Evolutionary conservation across 2,797 vertebrate species (phyloP), one percentile per base, ranked within the genome.

Genomic region (Arnoldichthys spilopterus): DNA sequence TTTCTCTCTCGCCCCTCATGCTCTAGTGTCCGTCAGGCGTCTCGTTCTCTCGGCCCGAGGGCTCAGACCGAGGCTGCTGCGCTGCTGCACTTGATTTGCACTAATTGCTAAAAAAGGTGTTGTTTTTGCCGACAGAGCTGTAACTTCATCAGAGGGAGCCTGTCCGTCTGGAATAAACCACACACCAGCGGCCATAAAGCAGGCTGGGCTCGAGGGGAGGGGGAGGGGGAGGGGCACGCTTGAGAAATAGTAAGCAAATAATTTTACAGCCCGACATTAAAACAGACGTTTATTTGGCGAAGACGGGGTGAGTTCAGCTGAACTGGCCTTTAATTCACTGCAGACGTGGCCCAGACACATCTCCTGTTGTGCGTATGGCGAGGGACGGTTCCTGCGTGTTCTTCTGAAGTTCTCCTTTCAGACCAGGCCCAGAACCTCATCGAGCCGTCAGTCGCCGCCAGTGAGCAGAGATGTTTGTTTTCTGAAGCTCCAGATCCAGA

Each of bases 1-100:
- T 20, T 45, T 86, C 78, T 91, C 90, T 91, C 86, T 90, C 90
- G 86, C 92, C 91, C 91, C n/a, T n/a, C n/a, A n/a, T n/a, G n/a
- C n/a, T n/a, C n/a, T n/a, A n/a, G n/a, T n/a, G n/a, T n/a, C n/a
- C n/a, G n/a, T n/a, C n/a, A n/a, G n/a, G n/a, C n/a, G n/a, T n/a
- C n/a, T n/a, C n/a, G n/a, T n/a, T n/a, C n/a, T n/a, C n/a, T n/a
- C n/a, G n/a, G n/a, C n/a, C n/a, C n/a, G 72, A 49, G 13, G 64
- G 81, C 62, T 86, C 84, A 79, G 78, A 82, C 83, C 86, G 80
- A 86, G 86, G 88, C 77, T 80, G 80, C 76, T 81, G 6, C 11
- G 83, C 51, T 40, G n/a, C 64, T 54, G 68, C 24, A 16, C 58
- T 79, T 77, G 62, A 83, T 77, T 83, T 76, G 70, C 70, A 54